Evolutionary conservation across 2,888 invertebrate genomes (phyloP).

Genomic region (Chrysolina haemoptera): DNA sequence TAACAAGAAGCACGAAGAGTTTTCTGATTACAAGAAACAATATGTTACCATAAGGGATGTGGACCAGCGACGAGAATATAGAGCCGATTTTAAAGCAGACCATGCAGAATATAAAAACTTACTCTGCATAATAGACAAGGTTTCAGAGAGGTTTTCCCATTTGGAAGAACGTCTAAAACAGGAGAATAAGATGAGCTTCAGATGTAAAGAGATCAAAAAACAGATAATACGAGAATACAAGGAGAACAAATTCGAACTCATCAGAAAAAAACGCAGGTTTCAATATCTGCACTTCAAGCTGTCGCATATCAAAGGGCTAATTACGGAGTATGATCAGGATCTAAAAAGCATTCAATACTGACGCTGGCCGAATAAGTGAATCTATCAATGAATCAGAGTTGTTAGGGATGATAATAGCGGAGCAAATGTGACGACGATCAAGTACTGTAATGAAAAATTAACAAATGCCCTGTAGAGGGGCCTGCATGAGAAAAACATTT

Average conservation of each 20-base stretch:
- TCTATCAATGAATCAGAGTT: no score
- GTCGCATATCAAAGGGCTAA: slow-evolving; percentile 92
- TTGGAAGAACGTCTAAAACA: slow-evolving; percentile 82
- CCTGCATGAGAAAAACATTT: no score
- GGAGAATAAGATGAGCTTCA: slow-evolving; percentile 73
- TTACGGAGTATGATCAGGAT: slow-evolving; percentile 83
- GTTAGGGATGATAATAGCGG: no score
- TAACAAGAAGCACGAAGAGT: slow-evolving; percentile 54
- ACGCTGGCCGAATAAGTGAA: slow-evolving; percentile 50
- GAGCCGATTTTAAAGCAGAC: slow-evolving; percentile 90
- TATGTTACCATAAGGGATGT: slow-evolving; percentile 83
- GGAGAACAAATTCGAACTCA: slow-evolving; percentile 82
- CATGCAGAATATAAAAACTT: slow-evolving; percentile 89
- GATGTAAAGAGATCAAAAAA: slow-evolving; percentile 82
- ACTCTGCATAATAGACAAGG: slow-evolving; percentile 85
- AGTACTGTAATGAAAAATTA: no score
- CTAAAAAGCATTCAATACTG: slow-evolving; percentile 49
- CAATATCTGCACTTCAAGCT: slow-evolving; percentile 93
- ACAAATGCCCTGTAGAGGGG: no score
- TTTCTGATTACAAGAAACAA: slow-evolving; percentile 74
- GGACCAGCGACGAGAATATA: slow-evolving; percentile 90
- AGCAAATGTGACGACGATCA: no score
- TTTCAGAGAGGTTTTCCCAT: slow-evolving; percentile 84
- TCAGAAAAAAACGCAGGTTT: slow-evolving; percentile 84
- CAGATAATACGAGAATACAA: slow-evolving; percentile 89